phyloP scores from a whole-genome alignment of 2,113 vertebrate genomes.

The Spheniscus mendiculus region DNA sequence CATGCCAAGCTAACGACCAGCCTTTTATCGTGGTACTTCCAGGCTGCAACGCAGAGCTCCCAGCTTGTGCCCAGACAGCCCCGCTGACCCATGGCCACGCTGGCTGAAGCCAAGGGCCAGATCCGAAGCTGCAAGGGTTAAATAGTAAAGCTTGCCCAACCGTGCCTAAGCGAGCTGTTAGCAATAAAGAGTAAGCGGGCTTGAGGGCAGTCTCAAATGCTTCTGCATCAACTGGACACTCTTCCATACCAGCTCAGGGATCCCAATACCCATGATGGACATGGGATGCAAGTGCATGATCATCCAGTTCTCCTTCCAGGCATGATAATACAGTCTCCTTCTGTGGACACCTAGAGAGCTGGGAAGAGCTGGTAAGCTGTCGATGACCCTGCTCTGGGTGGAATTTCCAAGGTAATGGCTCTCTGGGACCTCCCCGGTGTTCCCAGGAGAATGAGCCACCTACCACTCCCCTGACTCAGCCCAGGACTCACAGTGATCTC shows the following conservation, averaged over 20 bases:
- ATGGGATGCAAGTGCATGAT: rapidly evolving
- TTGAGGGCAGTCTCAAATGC: not conserved
- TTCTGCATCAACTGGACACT: not conserved
- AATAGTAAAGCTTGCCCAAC: not conserved
- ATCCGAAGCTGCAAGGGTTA: not conserved
- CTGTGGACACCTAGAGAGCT: not conserved
- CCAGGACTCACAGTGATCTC: not conserved
- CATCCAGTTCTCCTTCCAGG: not conserved
- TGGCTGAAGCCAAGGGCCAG: not conserved
- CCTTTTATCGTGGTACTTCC: rapidly evolving
- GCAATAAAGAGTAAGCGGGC: not conserved
- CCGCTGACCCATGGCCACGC: rapidly evolving
- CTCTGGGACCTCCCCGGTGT: not conserved
- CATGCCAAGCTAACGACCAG: rapidly evolving
- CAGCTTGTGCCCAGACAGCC: not conserved
- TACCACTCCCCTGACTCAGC: not conserved
- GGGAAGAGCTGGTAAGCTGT: not conserved
- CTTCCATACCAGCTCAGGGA: not conserved
- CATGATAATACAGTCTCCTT: rapidly evolving
- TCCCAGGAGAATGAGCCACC: not conserved
- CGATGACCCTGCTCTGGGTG: not conserved
- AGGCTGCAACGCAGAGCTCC: not conserved
- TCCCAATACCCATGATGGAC: rapidly evolving
- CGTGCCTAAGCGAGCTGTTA: not conserved
- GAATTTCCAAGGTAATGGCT: not conserved